Conservation (phyloP, 2,888 invertebrate species). For the Vandiemenella viatica region DNA sequence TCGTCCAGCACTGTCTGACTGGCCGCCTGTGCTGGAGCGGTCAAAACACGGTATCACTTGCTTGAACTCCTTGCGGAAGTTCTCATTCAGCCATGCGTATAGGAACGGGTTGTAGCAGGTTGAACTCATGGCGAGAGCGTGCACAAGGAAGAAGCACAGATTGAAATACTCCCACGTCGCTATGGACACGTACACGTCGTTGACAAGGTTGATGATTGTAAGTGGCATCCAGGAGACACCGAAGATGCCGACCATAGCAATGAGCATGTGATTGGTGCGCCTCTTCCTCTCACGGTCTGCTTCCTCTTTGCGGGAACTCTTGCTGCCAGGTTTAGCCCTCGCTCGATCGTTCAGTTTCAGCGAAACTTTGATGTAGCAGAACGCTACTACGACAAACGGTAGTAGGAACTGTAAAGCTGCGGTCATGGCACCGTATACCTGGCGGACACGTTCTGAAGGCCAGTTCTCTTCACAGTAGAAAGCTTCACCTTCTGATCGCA, state of each 20-base stretch:
- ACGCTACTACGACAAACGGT: constrained; percentile 85
- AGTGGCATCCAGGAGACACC: constrained; percentile 91
- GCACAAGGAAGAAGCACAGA: constrained; percentile 76
- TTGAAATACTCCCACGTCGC: constrained; percentile 69
- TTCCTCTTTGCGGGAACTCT: constrained; percentile 75
- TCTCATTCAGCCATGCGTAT: constrained; percentile 91
- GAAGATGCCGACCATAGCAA: constrained; percentile 93
- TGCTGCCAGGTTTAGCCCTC: constrained; percentile 67
- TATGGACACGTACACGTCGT: constrained; percentile 60
- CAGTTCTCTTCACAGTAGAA: constrained; percentile 78
- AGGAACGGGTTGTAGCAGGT: constrained; percentile 89
- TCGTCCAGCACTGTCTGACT: background rate
- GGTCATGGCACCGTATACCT: constrained; percentile 70
- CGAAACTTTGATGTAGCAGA: constrained; percentile 88
- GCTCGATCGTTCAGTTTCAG: constrained; percentile 71
- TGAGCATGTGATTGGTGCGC: constrained; percentile 89
- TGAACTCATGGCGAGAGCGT: constrained; percentile 83
- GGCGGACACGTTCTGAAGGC: constrained; percentile 67
- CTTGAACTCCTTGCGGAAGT: constrained; percentile 80
- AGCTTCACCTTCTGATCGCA: constrained; percentile 14
- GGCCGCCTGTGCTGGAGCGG: constrained; percentile 22
- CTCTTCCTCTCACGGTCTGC: constrained; percentile 78
- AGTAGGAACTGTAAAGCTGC: constrained; percentile 83
- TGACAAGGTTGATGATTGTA: constrained; percentile 75
- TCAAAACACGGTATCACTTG: constrained; percentile 42